Evolutionary conservation across 2,888 invertebrate genomes (phyloP).

Genomic region (Drosophila demipolita): DNA sequence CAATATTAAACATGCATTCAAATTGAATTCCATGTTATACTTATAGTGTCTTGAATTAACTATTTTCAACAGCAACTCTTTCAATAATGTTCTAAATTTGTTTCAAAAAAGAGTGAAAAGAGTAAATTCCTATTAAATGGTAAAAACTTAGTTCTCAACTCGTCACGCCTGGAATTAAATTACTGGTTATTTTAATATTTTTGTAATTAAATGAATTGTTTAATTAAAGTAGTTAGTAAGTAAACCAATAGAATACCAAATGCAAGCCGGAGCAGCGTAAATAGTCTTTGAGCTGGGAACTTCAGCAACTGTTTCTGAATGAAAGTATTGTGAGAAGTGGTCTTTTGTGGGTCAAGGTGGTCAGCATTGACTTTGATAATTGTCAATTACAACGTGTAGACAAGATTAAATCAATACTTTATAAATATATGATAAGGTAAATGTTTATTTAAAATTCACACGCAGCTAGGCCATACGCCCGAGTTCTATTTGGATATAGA

Average conservation of each 20-base stretch:
- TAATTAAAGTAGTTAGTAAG: not conserved
- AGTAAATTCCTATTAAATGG: not conserved
- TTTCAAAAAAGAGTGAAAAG: not conserved
- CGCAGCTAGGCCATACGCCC: conserved; percentile 91
- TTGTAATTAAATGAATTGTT: not conserved
- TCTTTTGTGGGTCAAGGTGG: conserved; percentile 54
- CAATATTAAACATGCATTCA: not conserved
- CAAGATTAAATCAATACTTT: conserved; percentile 63
- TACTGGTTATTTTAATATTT: not conserved
- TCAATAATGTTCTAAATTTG: not conserved
- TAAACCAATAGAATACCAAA: not conserved
- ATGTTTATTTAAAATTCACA: conserved; percentile 50
- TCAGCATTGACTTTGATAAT: conserved; percentile 64
- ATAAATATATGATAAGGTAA: conserved; percentile 59
- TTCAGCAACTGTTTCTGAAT: conserved; percentile 8
- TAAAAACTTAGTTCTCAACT: not conserved
- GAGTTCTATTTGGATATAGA: conserved; percentile 91
- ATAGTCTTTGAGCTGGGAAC: conserved; percentile 15
- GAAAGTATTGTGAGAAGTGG: not conserved
- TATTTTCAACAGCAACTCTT: not conserved
- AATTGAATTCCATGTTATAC: too few species aligned
- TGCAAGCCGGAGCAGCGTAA: not conserved
- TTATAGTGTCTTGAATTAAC: too few species aligned
- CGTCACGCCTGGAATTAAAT: not conserved
- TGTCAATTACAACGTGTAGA: conserved; percentile 29